Evolutionary conservation across 37 sponge, comb jelly and placozoan genomes (phyloP).

Genomic region (Cliona cf. orientalis): DNA sequence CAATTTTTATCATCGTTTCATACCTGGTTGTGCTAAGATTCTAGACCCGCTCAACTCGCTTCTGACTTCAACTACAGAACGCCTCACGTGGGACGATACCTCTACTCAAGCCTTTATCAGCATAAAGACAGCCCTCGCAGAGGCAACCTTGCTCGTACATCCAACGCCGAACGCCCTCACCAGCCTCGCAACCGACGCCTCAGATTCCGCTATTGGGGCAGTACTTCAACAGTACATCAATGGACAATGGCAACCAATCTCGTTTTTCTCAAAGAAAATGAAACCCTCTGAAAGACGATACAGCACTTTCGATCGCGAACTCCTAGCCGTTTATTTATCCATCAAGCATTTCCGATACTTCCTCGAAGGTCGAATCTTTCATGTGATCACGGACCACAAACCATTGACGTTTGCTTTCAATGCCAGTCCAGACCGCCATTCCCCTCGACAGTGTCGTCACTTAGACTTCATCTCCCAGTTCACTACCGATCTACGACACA

Average conservation of each 20-base stretch:
- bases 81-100: constrained; percentile 4
- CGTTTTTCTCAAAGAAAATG: constrained; percentile 34
- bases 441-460: constrained; percentile 61
- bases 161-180: neutral
- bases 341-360: constrained; percentile 70
- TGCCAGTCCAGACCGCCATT: constrained; percentile 31
- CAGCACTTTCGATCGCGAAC: constrained; percentile 75
- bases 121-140: constrained; percentile 15
- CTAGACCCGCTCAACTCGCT: constrained; percentile 29
- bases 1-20: constrained; percentile 42
- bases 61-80: constrained; percentile 15
- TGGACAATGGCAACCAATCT: constrained; percentile 4
- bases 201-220: constrained; percentile 2
- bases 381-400: constrained; percentile 69
- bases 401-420: constrained; percentile 58
- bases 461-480: constrained; percentile 73
- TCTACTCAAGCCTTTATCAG: neutral
- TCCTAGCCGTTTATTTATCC: constrained; percentile 58
- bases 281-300: constrained; percentile 61
- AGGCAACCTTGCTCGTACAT: constrained; percentile 22
- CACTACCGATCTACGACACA: constrained; percentile 65
- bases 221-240: constrained; percentile 10
- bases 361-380: constrained; percentile 57
- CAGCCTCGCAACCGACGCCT: neutral
- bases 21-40: constrained; percentile 17